These are phyloP conservation scores for Scomber japonicus DNA, from an alignment of 2,113 vertebrate species.

Conservation along the genomic window DNA sequence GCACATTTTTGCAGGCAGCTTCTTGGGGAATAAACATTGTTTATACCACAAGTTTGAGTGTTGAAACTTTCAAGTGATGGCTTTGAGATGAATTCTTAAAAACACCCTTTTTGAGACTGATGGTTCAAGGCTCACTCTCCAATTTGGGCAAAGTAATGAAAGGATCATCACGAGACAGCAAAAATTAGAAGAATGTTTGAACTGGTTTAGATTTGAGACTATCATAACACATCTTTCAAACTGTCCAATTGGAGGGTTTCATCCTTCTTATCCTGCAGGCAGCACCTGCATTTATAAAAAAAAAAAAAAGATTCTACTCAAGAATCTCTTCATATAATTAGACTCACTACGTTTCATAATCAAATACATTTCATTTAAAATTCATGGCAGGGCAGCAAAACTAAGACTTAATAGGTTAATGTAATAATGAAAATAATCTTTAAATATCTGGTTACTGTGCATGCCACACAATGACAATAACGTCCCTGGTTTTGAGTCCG, in stretches of 20 bases:
- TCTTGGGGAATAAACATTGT: constrained; percentile 45
- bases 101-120: not conserved
- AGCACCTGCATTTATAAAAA: no score
- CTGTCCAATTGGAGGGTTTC: not conserved
- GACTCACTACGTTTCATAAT: not conserved
- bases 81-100: constrained; percentile 4
- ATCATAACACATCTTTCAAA: not conserved
- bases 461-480: no score
- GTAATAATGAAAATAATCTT: no score
- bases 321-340: not conserved
- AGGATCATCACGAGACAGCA: not conserved
- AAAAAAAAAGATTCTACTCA: not conserved
- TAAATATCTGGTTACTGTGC: no score
- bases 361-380: no score
- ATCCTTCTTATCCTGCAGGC: not conserved
- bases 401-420: no score
- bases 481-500: no score
- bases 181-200: not conserved
- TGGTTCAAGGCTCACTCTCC: not conserved
- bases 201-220: not conserved
- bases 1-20: constrained; percentile 49
- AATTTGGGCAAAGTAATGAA: not conserved
- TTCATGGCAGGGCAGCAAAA: no score
- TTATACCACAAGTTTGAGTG: constrained; percentile 31
- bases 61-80: constrained; percentile 28